Evolutionary conservation across 2,888 invertebrate genomes (phyloP).

Genomic region (Glyphotaelius pellucidus): DNA sequence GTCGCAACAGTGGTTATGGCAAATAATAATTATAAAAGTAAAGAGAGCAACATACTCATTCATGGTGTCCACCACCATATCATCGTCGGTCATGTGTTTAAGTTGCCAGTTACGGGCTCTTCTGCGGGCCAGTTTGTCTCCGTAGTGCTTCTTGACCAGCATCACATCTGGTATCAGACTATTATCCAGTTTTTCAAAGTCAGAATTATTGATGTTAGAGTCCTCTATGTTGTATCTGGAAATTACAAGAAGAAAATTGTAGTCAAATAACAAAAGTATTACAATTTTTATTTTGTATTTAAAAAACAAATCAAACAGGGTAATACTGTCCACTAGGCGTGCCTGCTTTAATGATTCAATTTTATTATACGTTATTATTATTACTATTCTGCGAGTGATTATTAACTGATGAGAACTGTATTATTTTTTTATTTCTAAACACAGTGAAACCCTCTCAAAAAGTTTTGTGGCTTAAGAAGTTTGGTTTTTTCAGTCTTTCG

Average conservation of each 20-base stretch:
- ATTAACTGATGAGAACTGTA: too few species aligned
- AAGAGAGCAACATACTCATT: slow-evolving; percentile 75
- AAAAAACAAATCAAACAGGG: too few species aligned
- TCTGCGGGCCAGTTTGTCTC: slow-evolving; percentile 83
- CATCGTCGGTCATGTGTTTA: slow-evolving; percentile 87
- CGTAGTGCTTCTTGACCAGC: slow-evolving; percentile 94
- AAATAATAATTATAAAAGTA: not conserved
- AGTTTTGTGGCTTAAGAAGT: too few species aligned
- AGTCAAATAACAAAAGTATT: not conserved
- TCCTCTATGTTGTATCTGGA: slow-evolving; percentile 91
- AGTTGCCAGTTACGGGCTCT: slow-evolving; percentile 93
- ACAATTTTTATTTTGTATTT: too few species aligned
- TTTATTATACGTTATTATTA: too few species aligned
- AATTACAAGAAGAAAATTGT: slow-evolving; percentile 47
- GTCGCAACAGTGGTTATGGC: too few species aligned
- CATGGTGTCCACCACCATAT: slow-evolving; percentile 79
- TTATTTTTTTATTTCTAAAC: too few species aligned
- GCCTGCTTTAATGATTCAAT: too few species aligned
- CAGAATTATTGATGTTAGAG: slow-evolving; percentile 92
- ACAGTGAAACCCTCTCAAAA: too few species aligned
- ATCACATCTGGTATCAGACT: slow-evolving; percentile 91
- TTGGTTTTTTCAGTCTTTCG: too few species aligned
- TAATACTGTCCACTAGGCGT: too few species aligned
- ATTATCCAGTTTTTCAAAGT: slow-evolving; percentile 89
- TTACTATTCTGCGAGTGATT: too few species aligned